Evolutionary conservation across 2,113 vertebrate genomes (phyloP).

Genomic region (Dunckerocampus dactyliophorus): DNA sequence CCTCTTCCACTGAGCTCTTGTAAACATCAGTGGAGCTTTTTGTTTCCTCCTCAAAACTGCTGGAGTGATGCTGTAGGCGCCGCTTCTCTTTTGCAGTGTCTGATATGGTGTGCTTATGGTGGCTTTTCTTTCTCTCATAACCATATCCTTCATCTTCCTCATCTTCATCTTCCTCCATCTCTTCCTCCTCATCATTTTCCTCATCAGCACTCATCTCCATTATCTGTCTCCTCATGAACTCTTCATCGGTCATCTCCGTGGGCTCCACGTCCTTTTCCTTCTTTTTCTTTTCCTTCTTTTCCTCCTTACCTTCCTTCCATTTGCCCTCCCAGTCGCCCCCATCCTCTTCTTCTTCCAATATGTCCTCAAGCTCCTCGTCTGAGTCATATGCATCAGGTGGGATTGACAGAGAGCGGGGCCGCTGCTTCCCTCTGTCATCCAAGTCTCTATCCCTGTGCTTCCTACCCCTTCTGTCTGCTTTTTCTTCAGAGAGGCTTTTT

Average conservation of each 20-base stretch:
- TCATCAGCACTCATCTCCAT: conserved; percentile 98
- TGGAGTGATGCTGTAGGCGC: conserved; percentile 79
- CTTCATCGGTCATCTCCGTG: conserved; percentile 83
- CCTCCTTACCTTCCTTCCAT: conserved; percentile 77
- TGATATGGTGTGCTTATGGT: conserved; percentile 74
- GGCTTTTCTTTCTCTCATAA: conserved; percentile 77
- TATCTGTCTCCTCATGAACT: conserved; percentile 95
- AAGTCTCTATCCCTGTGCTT: conserved; percentile 62
- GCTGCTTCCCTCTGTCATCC: conserved; percentile 79
- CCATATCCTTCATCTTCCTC: conserved; percentile 83
- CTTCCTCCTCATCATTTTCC: conserved; percentile 76
- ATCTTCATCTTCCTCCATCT: conserved; percentile 79
- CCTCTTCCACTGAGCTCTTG: conserved; percentile 72
- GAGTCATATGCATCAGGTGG: conserved; percentile 92
- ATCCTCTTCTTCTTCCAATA: conserved; percentile 88
- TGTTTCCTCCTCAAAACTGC: conserved; percentile 84
- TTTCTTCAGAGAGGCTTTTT: conserved; percentile 69
- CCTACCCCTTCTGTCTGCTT: conserved; percentile 62
- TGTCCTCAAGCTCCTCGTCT: conserved; percentile 90
- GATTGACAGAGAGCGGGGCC: conserved; percentile 89
- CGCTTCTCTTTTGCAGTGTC: conserved; percentile 87
- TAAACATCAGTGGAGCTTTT: conserved; percentile 74
- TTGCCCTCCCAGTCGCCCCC: conserved; percentile 82
- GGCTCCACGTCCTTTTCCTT: conserved; percentile 61
- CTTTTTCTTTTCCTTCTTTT: conserved; percentile 83